phyloP scores from a whole-genome alignment of 2,797 vertebrate genomes.

The Diplodus puntazzo region DNA sequence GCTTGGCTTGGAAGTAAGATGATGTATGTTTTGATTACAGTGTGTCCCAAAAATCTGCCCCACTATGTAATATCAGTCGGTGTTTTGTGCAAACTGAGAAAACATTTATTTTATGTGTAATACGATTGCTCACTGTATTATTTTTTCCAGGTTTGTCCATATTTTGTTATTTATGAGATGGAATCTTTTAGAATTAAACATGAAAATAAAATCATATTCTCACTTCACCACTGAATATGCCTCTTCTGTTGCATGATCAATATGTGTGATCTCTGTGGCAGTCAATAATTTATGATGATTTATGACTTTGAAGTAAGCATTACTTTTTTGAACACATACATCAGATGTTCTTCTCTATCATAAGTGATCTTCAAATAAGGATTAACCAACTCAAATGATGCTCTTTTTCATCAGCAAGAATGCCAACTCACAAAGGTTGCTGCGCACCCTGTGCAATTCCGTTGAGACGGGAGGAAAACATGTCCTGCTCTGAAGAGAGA shows the following conservation, averaged over 20 bases:
- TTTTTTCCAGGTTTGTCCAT: conserved; percentile 55
- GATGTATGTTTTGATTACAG: conserved; percentile 71
- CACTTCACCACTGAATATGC: conserved; percentile 13
- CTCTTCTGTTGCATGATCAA: conserved; percentile 21
- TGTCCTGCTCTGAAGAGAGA: conserved; percentile 36
- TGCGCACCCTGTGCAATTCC: conserved; percentile 33
- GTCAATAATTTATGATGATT: conserved; percentile 39
- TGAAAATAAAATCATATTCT: conserved; percentile 57
- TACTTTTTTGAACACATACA: conserved; percentile 15
- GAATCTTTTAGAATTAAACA: conserved; percentile 59
- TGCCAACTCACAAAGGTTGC: conserved; percentile 36
- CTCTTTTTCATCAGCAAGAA: conserved; percentile 35
- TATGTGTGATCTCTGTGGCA: conserved; percentile 38
- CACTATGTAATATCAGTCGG: conserved; percentile 62
- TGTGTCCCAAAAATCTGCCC: conserved; percentile 65
- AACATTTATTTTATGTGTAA: conserved; percentile 60
- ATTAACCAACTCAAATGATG: conserved; percentile 30
- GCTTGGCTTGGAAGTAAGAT: conserved; percentile 51
- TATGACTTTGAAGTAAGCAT: conserved; percentile 20
- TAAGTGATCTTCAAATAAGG: conserved; percentile 33
- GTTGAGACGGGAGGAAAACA: conserved; percentile 26
- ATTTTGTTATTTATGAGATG: conserved; percentile 60
- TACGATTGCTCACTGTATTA: conserved; percentile 51
- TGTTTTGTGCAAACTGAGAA: conserved; percentile 65
- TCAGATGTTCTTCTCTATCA: conserved; percentile 17